Base-by-base conservation (phyloP, 64 coral and sea anemone species). In the Anthopleura sola region DNA sequence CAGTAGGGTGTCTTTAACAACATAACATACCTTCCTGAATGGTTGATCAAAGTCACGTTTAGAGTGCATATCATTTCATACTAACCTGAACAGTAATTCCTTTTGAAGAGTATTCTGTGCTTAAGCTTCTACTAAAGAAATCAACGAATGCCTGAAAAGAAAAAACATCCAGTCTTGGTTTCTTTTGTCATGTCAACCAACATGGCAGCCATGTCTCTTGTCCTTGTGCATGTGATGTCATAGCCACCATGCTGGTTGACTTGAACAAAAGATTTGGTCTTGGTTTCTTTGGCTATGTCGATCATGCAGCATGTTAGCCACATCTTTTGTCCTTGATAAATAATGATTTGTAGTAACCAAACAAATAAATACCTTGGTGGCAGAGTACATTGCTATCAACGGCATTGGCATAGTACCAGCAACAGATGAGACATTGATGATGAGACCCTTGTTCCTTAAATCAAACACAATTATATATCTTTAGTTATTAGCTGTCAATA, bases 401-500 rank as follows among this genome's bases (percentile, higher is more conserved):
- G 95, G 95, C 15, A 78, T 83, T 6, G 95, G 92, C 38, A 86
- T 60, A 28, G 77, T 56, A 3, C 82, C 95, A 20, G 89, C 85
- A 20, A 68, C 76, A 33, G 95, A 98, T 29, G 95, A 90, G 1
- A 98, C 78, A 84, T 98, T 98, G 29, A 98, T 26, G 2, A 98
- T 86, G 19, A 94, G 58, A 23, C 95, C 95, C 77, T 86, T 92
- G 77, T 88, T 88, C 75, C 91, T 93, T 66, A 11, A 84, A 31
- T 23, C 16, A 76, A 37, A 36, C 0, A 14, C 12, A 79, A 79
- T 10, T 13, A 26, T 48, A 5, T 18, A 48, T 10, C 36, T n/a
- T n/a, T n/a, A n/a, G n/a, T n/a, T n/a, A n/a, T n/a, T n/a, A n/a
- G n/a, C n/a, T 1, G 76, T 79, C 76, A 79, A 24, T 44, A 79